Percentiles rank a stretch among this genome's conserved stretches.
These are phyloP conservation scores for Hydractinia echinata DNA, from an alignment of 30 jellyfish, hydroid and myxozoan genomes.

Conservation along the genomic window DNA sequence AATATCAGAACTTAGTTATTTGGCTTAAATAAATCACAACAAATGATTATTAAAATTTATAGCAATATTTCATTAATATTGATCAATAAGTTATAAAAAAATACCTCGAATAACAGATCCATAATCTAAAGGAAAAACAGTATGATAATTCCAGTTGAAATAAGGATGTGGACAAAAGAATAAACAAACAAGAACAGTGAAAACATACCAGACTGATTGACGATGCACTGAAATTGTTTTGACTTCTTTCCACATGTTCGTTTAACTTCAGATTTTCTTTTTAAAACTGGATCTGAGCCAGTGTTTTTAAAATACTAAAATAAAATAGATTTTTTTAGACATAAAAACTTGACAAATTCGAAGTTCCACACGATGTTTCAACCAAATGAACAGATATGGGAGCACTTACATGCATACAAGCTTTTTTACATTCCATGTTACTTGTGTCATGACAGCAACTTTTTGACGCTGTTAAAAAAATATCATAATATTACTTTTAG, in stretches of 20 bases:
- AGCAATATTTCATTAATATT: not conserved
- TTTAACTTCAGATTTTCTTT: not conserved
- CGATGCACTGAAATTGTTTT: conserved; percentile 27
- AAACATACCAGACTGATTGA: conserved; percentile 12
- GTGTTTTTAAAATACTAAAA: conserved; percentile 26
- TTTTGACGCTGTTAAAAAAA: conserved; percentile 18
- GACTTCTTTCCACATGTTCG: conserved; percentile 27
- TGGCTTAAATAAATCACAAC: not conserved
- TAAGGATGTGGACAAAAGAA: not conserved
- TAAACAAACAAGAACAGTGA: not conserved
- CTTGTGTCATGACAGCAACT: conserved; percentile 16
- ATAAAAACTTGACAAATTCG: too few relatives aligned
- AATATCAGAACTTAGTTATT: not conserved
- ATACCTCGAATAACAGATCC: not conserved
- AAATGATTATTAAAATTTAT: not conserved
- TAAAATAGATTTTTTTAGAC: too few relatives aligned
- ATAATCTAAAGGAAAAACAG: not conserved
- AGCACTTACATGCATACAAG: conserved; percentile 25
- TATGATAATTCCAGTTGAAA: not conserved
- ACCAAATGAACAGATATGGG: too few relatives aligned
- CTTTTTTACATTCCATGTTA: conserved; percentile 16
- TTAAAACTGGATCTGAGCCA: conserved; percentile 15
- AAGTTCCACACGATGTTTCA: too few relatives aligned
- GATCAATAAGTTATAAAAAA: not conserved
- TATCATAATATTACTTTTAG: not conserved